These are phyloP conservation scores for Rhopalosiphum nymphaeae DNA, from an alignment of 2,888 invertebrate species.

Conservation along the genomic window DNA sequence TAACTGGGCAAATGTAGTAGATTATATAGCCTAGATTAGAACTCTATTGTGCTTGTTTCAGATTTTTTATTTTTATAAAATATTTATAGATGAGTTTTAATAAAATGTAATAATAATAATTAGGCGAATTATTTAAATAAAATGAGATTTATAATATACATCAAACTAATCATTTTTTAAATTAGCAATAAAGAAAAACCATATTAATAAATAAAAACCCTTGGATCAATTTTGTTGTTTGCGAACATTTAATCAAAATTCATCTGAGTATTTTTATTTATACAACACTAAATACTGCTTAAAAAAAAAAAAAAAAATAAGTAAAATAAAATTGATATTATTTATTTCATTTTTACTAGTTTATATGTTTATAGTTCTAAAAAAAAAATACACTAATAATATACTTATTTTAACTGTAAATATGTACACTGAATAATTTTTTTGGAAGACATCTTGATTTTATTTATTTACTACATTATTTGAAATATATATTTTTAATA, in stretches of 20 bases:
- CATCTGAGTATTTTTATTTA: slow-evolving; percentile 25
- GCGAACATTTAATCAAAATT: slow-evolving; percentile 15
- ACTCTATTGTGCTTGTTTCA: slow-evolving; percentile 51
- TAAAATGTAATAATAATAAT: slow-evolving; percentile 19
- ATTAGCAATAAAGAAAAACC: slow-evolving; percentile 26
- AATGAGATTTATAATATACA: slow-evolving; percentile 30
- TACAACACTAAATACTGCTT: neutral
- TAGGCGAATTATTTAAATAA: slow-evolving; percentile 36
- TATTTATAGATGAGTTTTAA: slow-evolving; percentile 35
- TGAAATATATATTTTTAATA: slow-evolving; percentile 8
- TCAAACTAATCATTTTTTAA: slow-evolving; percentile 18
- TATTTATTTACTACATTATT: slow-evolving; percentile 1
- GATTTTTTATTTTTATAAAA: slow-evolving; percentile 64
- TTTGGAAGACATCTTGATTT: slow-evolving; percentile 6
- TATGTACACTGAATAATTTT: slow-evolving; percentile 4
- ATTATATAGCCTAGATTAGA: slow-evolving; percentile 44
- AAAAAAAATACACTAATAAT: slow-evolving; percentile 4
- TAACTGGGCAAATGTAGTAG: slow-evolving; percentile 54
- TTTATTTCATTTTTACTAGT: slow-evolving; percentile 14
- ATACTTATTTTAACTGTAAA: neutral
- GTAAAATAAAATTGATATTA: neutral
- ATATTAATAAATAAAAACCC: slow-evolving; percentile 25
- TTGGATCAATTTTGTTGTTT: neutral
- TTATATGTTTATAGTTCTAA: neutral
- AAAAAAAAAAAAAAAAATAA: neutral